phyloP scores from a whole-genome alignment of 2,888 invertebrate genomes.

The Tinea semifulvella region DNA sequence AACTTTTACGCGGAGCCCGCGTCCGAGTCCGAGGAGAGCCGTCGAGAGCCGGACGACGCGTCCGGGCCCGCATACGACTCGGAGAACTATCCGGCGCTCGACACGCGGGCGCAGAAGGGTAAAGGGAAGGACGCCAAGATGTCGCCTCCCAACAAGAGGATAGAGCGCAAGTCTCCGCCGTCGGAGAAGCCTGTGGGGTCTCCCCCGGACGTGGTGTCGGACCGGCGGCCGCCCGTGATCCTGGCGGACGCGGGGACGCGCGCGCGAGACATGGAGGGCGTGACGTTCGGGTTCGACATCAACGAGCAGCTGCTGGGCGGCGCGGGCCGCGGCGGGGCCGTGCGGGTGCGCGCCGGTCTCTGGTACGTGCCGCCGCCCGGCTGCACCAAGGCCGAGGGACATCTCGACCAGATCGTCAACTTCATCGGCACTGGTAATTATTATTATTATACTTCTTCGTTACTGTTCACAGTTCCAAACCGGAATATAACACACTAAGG shows the following conservation, averaged over 20 bases:
- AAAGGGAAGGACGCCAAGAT: not conserved
- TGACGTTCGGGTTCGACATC: conserved; percentile 84
- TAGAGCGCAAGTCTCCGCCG: conserved; percentile 24
- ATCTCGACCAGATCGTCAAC: conserved; percentile 42
- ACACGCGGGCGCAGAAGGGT: not conserved
- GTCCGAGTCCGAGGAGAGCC: not conserved
- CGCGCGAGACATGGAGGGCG: conserved; percentile 66
- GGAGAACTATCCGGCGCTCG: not conserved
- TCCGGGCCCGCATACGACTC: not conserved
- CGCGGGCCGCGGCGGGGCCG: conserved; percentile 28
- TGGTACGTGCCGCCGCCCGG: conserved; percentile 37
- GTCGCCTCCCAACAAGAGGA: conserved; percentile 9
- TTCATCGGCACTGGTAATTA: conserved; percentile 43
- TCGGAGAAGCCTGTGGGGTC: conserved; percentile 58
- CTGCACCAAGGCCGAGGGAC: conserved; percentile 27
- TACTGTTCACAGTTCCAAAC: too few relatives aligned
- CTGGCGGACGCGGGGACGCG: conserved; percentile 70
- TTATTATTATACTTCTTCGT: conserved; percentile 14
- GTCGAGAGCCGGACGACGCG: not conserved
- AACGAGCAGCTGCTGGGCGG: conserved; percentile 75
- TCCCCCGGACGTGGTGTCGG: conserved; percentile 63
- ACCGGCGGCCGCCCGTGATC: conserved; percentile 75
- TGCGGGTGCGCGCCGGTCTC: conserved; percentile 26
- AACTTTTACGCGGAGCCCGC: conserved; percentile 39
- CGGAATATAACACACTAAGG: too few relatives aligned